Evolutionary conservation across 37 sponge, comb jelly and placozoan genomes (phyloP).

Genomic region (Ephydatia muelleri): DNA sequence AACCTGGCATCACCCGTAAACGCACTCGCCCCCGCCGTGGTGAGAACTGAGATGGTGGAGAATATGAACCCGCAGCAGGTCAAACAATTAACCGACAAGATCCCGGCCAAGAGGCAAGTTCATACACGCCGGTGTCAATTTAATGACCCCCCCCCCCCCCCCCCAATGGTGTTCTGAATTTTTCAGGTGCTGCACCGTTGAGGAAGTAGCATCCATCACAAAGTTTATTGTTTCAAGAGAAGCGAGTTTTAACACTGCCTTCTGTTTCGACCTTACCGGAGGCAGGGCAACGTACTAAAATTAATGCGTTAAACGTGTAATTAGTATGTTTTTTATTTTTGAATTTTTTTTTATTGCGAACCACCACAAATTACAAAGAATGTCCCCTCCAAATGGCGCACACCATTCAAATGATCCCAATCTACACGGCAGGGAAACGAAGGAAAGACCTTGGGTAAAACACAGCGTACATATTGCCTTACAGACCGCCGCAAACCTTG

Average conservation of each 20-base stretch:
- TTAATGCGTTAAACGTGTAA: neutral
- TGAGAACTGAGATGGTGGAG: slow-evolving; percentile 70
- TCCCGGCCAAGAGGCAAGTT: slow-evolving; percentile 71
- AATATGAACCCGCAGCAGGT: slow-evolving; percentile 61
- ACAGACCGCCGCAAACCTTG: slow-evolving; percentile 71
- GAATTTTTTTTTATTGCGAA: neutral
- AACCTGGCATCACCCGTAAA: too few relatives aligned
- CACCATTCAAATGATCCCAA: slow-evolving; percentile 71
- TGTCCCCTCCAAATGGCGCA: neutral
- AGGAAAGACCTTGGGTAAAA: neutral
- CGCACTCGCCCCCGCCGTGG: slow-evolving; percentile 75
- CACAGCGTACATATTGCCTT: neutral
- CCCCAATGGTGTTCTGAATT: too few relatives aligned
- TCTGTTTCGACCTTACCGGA: slow-evolving; percentile 74
- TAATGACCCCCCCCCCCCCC: too few relatives aligned
- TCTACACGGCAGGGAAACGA: slow-evolving; percentile 39
- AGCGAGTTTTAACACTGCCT: slow-evolving; percentile 75
- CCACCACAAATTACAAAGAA: neutral
- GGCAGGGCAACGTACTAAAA: slow-evolving; percentile 73
- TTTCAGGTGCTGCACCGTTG: slow-evolving; percentile 63
- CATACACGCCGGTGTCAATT: too few relatives aligned
- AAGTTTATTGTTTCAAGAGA: slow-evolving; percentile 77
- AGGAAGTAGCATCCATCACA: slow-evolving; percentile 61
- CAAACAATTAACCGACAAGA: slow-evolving; percentile 74
- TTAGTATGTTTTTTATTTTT: neutral